These are phyloP conservation scores for Hyphantria cunea DNA, from an alignment of 1,140 invertebrate genomes.

Conservation along the genomic window DNA sequence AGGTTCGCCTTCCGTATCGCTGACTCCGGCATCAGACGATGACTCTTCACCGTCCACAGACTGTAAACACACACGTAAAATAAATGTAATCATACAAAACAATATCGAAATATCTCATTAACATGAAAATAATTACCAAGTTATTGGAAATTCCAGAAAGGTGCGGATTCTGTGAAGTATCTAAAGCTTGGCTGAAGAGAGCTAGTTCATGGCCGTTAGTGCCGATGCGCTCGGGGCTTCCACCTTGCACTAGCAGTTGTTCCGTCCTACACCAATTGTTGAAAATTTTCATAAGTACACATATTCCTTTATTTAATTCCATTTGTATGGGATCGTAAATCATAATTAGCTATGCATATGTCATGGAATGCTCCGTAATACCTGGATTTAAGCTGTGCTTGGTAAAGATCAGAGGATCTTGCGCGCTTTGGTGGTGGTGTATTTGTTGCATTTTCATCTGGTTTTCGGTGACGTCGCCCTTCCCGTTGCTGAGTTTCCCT, in stretches of 20 bases:
- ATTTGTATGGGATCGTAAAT: no score
- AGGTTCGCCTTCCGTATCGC: slow-evolving; percentile 84
- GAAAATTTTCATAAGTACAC: slow-evolving; percentile 30
- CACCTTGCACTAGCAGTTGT: slow-evolving; percentile 62
- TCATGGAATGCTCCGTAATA: slow-evolving; percentile 40
- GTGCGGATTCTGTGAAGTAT: slow-evolving; percentile 81
- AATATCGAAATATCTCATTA: not conserved
- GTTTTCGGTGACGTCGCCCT: slow-evolving; percentile 55
- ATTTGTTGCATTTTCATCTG: slow-evolving; percentile 70
- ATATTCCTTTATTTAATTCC: no score
- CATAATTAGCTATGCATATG: not conserved
- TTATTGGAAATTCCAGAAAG: slow-evolving; percentile 67
- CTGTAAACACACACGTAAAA: slow-evolving; percentile 14
- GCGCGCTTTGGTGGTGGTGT: slow-evolving; percentile 85
- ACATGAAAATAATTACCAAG: slow-evolving; percentile 49
- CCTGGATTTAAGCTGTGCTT: slow-evolving; percentile 82
- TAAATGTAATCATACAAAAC: not conserved
- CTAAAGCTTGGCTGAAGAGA: slow-evolving; percentile 88
- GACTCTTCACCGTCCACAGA: slow-evolving; percentile 88
- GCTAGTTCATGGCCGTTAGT: slow-evolving; percentile 84
- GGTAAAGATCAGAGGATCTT: slow-evolving; percentile 83
- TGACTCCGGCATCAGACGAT: slow-evolving; percentile 84
- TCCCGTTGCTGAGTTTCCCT: slow-evolving; percentile 59
- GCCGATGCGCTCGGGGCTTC: slow-evolving; percentile 70
- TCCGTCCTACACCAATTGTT: slow-evolving; percentile 68